Conservation (phyloP, 2,888 invertebrate genomes). For the Meteorus cinctellus region DNA sequence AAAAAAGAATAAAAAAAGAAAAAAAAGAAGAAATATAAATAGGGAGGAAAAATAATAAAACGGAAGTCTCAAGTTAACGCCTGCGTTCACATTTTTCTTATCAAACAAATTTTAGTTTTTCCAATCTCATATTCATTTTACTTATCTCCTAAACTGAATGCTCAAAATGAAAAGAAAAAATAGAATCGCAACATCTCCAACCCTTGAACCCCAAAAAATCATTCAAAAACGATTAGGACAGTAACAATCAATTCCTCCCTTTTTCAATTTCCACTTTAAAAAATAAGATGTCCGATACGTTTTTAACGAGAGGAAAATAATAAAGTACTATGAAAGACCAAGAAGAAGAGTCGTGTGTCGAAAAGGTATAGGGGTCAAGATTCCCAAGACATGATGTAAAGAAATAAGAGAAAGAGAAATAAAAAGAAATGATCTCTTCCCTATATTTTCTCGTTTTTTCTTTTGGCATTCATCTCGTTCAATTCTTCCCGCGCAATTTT, state of each 20-base stretch:
- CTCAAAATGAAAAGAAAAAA: not conserved
- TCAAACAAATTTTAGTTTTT: not conserved
- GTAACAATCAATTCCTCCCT: not conserved
- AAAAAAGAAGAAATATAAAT: not conserved
- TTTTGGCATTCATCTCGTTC: conserved; percentile 45
- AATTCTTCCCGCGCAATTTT: conserved; percentile 63
- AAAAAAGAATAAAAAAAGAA: not conserved
- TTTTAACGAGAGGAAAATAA: conserved; percentile 38
- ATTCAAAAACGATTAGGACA: conserved; percentile 1
- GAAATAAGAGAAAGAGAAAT: not conserved
- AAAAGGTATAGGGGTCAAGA: conserved; percentile 38
- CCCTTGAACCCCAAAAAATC: not conserved
- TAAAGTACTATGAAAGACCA: not conserved
- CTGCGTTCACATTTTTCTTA: not conserved
- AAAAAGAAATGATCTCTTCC: conserved; percentile 27
- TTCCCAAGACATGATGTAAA: conserved; percentile 39
- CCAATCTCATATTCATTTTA: conserved; percentile 6
- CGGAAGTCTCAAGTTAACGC: conserved; percentile 37
- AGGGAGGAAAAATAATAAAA: not conserved
- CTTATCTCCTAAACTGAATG: not conserved
- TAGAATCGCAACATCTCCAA: not conserved
- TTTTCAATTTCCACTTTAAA: not conserved
- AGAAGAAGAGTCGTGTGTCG: conserved; percentile 42
- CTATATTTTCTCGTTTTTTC: conserved; percentile 20
- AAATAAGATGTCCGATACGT: conserved; percentile 33